Base-by-base conservation (phyloP, 2,113 vertebrate genomes). In the Boulengeromyrus knoepffleri region DNA sequence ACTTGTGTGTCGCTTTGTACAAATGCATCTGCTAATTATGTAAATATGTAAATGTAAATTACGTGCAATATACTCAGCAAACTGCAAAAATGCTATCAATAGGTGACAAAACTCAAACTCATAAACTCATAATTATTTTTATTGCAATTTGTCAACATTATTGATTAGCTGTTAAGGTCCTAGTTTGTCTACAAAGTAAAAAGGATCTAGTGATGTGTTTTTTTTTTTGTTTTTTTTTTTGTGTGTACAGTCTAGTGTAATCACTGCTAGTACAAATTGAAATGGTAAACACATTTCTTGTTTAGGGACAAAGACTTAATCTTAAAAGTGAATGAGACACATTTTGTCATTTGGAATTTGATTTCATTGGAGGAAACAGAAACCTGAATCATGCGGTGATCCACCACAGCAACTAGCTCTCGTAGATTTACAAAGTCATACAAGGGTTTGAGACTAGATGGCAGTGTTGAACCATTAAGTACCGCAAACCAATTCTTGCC, bases 381-480 rank as follows among this genome's bases (percentile, higher is more conserved):
- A 70, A 10, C 9, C 12, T 39, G 1, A 77, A 77, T 77, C 21
- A 17, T 39, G 5, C 70, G 17, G 31, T 39, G 15, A 39, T 13
- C 31, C 21, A 19, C 27, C 36, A 39, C 36, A 6, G 36, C 46
- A 47, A 12, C 21, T 47, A 47, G 46, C 47, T 24, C 8, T 39
- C 10, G 12, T 83, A 19, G 19, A n/a, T 53, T 17, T 36, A 19
- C 2, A 52, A 89, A 36, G 49, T n/a, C 27, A 27, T 74, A 36
- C 74, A 27, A 83, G 19, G 70, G 45, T 85, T 27, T 15, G n/a
- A 24, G 89, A 89, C 49, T 88, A 92, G 92, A 85, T 89, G 91
- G 90, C 15, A 88, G 13, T 70, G 27, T 36, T 88, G 17, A 52
- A 15, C 74, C 56, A 88, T 24, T 36, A 19, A 46, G 24, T 45